Percentiles rank a stretch among this genome's conserved stretches.
These are phyloP conservation scores for Trichogramma dendrolimi DNA, from an alignment of 2,888 invertebrate genomes.

Conservation along the genomic window DNA sequence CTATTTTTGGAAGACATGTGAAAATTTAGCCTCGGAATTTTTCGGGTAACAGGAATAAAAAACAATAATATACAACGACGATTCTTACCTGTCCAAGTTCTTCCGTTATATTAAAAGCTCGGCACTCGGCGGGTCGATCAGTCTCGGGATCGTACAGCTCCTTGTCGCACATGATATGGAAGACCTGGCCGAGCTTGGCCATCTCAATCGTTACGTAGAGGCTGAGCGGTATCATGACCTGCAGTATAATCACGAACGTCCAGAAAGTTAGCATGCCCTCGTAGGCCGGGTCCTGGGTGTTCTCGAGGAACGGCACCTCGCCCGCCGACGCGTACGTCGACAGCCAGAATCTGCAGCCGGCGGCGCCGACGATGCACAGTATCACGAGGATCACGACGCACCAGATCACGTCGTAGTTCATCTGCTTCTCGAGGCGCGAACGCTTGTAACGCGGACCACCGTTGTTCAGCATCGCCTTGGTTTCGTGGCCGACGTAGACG, in stretches of 20 bases:
- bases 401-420: conserved; percentile 96
- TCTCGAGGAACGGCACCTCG: conserved; percentile 66
- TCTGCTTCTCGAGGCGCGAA: conserved; percentile 84
- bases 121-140: conserved; percentile 80
- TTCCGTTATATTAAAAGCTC: conserved; percentile 94
- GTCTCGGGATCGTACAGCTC: conserved; percentile 81
- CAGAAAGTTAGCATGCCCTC: conserved; percentile 87
- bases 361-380: conserved; percentile 85
- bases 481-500: conserved; percentile 94
- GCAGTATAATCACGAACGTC: conserved; percentile 92
- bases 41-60: neutral
- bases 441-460: conserved; percentile 79
- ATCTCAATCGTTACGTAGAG: conserved; percentile 95
- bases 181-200: conserved; percentile 92
- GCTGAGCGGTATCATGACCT: conserved; percentile 95
- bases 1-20: conserved; percentile 34
- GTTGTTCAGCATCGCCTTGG: conserved; percentile 96
- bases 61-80: neutral
- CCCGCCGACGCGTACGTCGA: conserved; percentile 55
- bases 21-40: neutral
- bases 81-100: conserved; percentile 82
- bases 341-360: conserved; percentile 86
- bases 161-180: conserved; percentile 87
- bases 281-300: conserved; percentile 60
- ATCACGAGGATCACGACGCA: conserved; percentile 88